Base-by-base conservation (phyloP, 2,888 invertebrate species). In the Syrphus vitripennis region DNA sequence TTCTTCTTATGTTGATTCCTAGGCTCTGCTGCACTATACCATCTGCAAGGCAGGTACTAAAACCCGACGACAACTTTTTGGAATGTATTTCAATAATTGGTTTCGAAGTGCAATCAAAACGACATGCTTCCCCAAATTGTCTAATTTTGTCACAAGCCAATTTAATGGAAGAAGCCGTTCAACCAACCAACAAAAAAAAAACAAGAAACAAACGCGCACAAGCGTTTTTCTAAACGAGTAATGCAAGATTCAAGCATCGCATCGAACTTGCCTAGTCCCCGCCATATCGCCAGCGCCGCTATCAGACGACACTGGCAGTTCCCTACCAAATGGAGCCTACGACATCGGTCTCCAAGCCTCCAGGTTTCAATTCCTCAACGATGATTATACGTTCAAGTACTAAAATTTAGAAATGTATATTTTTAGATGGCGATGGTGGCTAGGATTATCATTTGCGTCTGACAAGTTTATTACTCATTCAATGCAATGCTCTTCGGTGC, bases 401-500 rank as follows among this genome's bases (percentile, higher is more conserved):
- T 65, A 72, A 45, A 48, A 65, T 48, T 67, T 59, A 7, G 7
- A 74, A 63, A 70, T 50, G 48, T 65, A 67, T 83, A 83, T 84
- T 80, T 84, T 75, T 75, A 83, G 83, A 74, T 76, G 16, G 37
- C 59, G 83, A 74, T 76, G 16, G 37, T 65, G 34, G 19, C 67
- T 67, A 42, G 76, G 57, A 80, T 53, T 71, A 80, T 65, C 75
- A 75, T 69, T 75, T 63, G 53, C 55, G 75, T 83, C 83, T 70
- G 83, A 80, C 80, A 71, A 71, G 80, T 80, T 84, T 80, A 75
- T 80, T 80, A 70, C 63, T 76, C 83, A 84, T 84, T 75, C 71
- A 70, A 26, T 57, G 42, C 50, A 31, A 69, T 57, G 16, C 16
- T 45, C 34, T 45, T 34, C 21, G 37, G 34, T 21, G 65, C 42